Evolutionary conservation across 1,140 invertebrate genomes (phyloP).

Genomic region (Berghia stephanieae): DNA sequence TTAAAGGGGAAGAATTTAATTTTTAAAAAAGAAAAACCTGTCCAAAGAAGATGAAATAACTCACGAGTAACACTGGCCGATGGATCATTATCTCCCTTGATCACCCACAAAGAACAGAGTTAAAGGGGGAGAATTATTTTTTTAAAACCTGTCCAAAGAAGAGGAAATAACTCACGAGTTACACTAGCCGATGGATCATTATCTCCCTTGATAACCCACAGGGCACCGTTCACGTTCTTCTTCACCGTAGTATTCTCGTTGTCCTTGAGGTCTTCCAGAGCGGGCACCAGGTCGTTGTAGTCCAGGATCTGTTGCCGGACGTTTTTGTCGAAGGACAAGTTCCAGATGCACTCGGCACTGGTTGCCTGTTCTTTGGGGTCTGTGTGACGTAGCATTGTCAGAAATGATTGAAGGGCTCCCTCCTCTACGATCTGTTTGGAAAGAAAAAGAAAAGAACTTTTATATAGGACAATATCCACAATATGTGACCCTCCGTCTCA

Average conservation of each 20-base stretch:
- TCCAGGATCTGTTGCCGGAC: constrained; percentile 46
- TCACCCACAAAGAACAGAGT: constrained; percentile 54
- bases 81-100: constrained; percentile 56
- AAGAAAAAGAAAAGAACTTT: neutral
- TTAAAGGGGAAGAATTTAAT: neutral
- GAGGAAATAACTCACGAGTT: neutral
- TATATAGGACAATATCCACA: too few relatives aligned
- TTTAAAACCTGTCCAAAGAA: too few relatives aligned
- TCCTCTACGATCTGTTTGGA: constrained; percentile 52
- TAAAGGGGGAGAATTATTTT: too few relatives aligned
- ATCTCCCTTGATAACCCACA: constrained; percentile 57
- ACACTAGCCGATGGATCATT: constrained; percentile 45
- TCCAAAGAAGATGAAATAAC: neutral
- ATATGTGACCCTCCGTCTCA: too few relatives aligned
- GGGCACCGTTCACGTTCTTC: constrained; percentile 51
- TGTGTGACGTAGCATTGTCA: constrained; percentile 49
- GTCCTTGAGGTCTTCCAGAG: constrained; percentile 45
- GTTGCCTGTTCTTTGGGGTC: constrained; percentile 48
- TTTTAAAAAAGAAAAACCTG: neutral
- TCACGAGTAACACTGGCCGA: constrained; percentile 33
- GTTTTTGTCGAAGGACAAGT: constrained; percentile 55
- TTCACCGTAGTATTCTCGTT: constrained; percentile 46
- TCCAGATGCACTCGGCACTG: constrained; percentile 51
- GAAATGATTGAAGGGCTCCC: constrained; percentile 46
- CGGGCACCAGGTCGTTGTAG: constrained; percentile 44